Evolutionary conservation across 2,113 vertebrate species (phyloP).

Genomic region (Argyrosomus japonicus): DNA sequence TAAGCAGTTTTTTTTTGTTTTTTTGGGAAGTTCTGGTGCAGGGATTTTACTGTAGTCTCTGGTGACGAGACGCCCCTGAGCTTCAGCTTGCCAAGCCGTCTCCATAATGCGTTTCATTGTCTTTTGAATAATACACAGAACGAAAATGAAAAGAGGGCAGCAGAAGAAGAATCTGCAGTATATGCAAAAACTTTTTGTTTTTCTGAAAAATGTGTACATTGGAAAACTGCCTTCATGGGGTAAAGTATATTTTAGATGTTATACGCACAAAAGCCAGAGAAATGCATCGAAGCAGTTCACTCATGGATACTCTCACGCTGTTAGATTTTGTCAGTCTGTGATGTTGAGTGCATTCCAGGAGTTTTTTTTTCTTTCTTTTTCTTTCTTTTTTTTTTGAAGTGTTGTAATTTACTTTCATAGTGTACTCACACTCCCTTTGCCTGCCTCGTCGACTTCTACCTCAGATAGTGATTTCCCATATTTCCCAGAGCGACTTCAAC

Average conservation of each 20-base stretch:
- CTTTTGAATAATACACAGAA: constrained; percentile 63
- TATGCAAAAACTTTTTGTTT: constrained; percentile 3
- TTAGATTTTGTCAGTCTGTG: constrained; percentile 14
- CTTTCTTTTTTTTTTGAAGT: background rate
- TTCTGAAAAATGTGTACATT: constrained; percentile 13
- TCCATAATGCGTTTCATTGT: constrained; percentile 63
- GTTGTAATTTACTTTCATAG: constrained; percentile 57
- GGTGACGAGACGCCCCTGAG: constrained; percentile 48
- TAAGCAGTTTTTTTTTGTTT: constrained; percentile 27
- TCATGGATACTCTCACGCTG: background rate
- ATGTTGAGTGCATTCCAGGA: constrained; percentile 30
- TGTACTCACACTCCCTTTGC: constrained; percentile 34
- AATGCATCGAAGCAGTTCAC: constrained; percentile 7
- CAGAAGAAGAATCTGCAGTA: constrained; percentile 31
- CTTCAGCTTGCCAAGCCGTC: constrained; percentile 51
- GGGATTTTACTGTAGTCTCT: constrained; percentile 52
- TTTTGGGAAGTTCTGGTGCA: constrained; percentile 23
- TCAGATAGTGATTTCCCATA: constrained; percentile 64
- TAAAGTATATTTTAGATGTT: background rate
- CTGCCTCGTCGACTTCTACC: constrained; percentile 38
- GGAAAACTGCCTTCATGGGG: constrained; percentile 15
- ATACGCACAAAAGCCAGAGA: background rate
- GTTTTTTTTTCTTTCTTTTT: background rate
- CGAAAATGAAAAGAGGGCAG: constrained; percentile 35
- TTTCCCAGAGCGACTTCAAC: constrained; percentile 53